Evolutionary conservation across 2,113 vertebrate species (phyloP), one percentile per base, ranked within the genome.

Genomic region (Alectura lathami): DNA sequence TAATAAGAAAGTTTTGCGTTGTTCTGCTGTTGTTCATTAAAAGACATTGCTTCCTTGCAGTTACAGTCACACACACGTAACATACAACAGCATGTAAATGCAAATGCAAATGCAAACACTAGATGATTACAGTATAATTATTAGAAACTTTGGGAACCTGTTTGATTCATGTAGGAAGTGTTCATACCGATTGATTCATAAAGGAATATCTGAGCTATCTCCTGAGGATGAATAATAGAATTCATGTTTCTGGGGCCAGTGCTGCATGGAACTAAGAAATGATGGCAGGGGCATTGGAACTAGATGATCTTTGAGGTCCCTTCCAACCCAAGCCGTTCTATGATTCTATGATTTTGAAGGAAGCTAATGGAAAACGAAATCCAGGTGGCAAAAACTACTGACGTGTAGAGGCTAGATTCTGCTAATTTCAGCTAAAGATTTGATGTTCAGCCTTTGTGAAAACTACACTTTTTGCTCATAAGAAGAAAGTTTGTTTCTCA

Each of bases 341-440:
- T n/a, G n/a, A n/a, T n/a, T n/a, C n/a, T n/a, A n/a, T n/a, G n/a
- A 82, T 66, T 91, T 78, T 81, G 69, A 88, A 95, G 92, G 93
- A 82, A 34, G 17, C 9, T 79, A 56, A 54, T 36, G 15, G 40
- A 92, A 72, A 51, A 68, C 62, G 69, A 84, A 85, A 68, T 34
- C 29, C 8, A 70, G 20, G 62, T 60, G 29, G 34, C 17, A 78
- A 75, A 72, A 83, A 0, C 6, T 38, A 32, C 26, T 57, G 11
- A 4, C 11, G 11, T 70, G 9, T 29, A 23, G 20, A 76, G 51
- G n/a, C 13, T 72, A 32, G 34, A 45, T 80, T 73, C 38, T 86
- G 12, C 21, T 78, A 20, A 13, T 26, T 34, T 53, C 48, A 64
- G 9, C 18, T 62, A 54, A 67, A 75, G 5, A 30, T 85, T 43